A percentile compares a stretch with the other conserved stretches of the same genome.
Conservation (phyloP, 2,888 invertebrate genomes). For the Nowickia ferox region DNA sequence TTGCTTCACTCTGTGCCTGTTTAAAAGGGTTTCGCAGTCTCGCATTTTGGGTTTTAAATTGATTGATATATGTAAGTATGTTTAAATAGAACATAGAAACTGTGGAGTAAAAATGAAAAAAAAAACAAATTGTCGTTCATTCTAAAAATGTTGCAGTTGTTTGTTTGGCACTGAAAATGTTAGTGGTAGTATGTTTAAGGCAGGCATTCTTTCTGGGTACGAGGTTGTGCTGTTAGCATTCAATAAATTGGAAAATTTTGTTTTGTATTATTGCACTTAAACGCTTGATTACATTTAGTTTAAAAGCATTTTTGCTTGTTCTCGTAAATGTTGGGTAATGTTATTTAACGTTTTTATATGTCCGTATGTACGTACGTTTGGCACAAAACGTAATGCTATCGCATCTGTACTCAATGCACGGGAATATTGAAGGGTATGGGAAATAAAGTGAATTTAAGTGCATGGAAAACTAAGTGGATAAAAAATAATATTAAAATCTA, state of each 20-base stretch:
- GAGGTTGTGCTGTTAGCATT: conserved; percentile 73
- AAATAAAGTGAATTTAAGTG: conserved; percentile 59
- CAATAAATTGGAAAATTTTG: conserved; percentile 81
- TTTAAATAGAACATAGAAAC: conserved; percentile 7
- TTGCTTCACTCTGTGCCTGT: conserved; percentile 5
- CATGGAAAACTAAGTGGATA: conserved; percentile 23
- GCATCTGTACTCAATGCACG: not conserved
- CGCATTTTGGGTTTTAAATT: conserved; percentile 54
- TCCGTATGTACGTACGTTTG: not conserved
- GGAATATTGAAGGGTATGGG: not conserved
- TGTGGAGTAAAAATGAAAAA: not conserved
- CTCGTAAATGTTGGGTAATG: conserved; percentile 61
- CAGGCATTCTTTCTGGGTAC: conserved; percentile 58
- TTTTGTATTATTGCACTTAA: conserved; percentile 73
- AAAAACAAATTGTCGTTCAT: conserved; percentile 52
- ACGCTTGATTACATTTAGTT: conserved; percentile 73
- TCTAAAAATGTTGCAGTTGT: conserved; percentile 37
- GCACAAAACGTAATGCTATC: not conserved
- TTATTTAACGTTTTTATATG: conserved; percentile 58
- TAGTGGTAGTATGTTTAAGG: conserved; percentile 30
- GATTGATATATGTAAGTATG: conserved; percentile 60
- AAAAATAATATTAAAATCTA: conserved; percentile 12
- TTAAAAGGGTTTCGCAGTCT: conserved; percentile 27
- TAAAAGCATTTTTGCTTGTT: conserved; percentile 72
- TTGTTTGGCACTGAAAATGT: conserved; percentile 21